Percentiles rank a stretch among this genome's conserved stretches.
Conservation (phyloP, 2,113 vertebrate genomes). For the Gadus chalcogrammus region DNA sequence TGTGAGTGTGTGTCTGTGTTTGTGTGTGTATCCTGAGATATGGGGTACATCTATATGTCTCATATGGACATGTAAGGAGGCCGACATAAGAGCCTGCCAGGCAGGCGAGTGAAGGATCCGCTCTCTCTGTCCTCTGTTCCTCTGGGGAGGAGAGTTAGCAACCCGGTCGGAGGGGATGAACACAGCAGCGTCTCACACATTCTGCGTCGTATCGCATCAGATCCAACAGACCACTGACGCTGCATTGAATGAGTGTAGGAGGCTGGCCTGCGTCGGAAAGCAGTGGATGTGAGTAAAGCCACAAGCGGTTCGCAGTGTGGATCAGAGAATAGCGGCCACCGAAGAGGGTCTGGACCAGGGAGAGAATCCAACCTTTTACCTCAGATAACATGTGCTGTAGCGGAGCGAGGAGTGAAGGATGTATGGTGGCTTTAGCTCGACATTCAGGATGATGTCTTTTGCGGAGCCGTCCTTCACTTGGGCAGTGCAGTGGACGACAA, state of each 20-base stretch:
- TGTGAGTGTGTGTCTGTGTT: not conserved
- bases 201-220: slow-evolving; percentile 35
- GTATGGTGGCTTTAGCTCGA: no score
- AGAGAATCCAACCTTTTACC: slow-evolving; percentile 23
- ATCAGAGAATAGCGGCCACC: slow-evolving; percentile 9
- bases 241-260: slow-evolving; percentile 18
- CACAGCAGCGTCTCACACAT: slow-evolving; percentile 33
- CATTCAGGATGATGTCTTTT: no score
- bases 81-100: not conserved
- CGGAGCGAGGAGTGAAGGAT: no score
- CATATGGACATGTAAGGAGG: not conserved
- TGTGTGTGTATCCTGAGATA: not conserved
- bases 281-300: slow-evolving; percentile 6
- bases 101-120: not conserved
- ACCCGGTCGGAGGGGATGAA: slow-evolving; percentile 26
- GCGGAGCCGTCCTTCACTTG: no score
- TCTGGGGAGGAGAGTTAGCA: slow-evolving; percentile 15
- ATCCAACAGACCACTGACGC: slow-evolving; percentile 18
- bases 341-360: slow-evolving; percentile 10
- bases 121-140: not conserved
- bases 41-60: not conserved
- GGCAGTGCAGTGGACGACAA: no score
- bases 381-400: not conserved
- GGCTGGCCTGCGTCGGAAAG: no score
- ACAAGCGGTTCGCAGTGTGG: not conserved